These are phyloP conservation scores for Limnothrissa miodon DNA, from an alignment of 2,113 vertebrate genomes.

Conservation along the genomic window DNA sequence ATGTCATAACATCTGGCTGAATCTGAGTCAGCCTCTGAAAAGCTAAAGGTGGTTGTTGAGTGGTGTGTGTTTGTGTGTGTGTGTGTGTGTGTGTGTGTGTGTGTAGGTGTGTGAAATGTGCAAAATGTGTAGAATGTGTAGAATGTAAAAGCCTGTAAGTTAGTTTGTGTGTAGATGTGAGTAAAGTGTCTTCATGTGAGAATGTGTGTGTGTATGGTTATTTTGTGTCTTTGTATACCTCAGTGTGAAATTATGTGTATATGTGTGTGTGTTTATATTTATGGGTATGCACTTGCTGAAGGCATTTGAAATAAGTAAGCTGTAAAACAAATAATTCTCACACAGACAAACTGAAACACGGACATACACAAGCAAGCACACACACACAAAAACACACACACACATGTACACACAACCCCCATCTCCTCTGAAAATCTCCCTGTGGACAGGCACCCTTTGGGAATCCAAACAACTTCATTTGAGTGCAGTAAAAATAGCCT, in stretches of 20 bases:
- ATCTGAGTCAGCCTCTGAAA: not conserved
- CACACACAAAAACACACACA: not conserved
- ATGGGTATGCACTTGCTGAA: not conserved
- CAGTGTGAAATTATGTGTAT: not conserved
- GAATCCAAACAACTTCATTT: conserved; percentile 25
- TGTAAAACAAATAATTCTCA: not conserved
- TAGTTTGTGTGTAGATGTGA: not conserved
- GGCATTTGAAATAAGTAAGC: not conserved
- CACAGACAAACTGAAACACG: not conserved
- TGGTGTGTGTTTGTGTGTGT: not conserved
- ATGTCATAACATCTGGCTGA: not conserved
- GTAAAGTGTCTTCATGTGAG: not conserved
- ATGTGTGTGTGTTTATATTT: not conserved
- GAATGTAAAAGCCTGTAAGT: not conserved
- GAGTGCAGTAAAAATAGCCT: conserved; percentile 23
- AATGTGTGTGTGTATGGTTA: not conserved
- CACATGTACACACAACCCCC: not conserved
- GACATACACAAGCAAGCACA: not conserved
- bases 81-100: not conserved
- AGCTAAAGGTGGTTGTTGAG: no score
- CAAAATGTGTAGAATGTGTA: no score
- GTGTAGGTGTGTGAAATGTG: not conserved
- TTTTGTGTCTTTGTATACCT: not conserved
- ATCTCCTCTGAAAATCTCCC: not conserved
- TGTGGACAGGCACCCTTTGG: not conserved